phyloP scores from a whole-genome alignment of 2,113 vertebrate species.

The Sphaerodactylus townsendi region DNA sequence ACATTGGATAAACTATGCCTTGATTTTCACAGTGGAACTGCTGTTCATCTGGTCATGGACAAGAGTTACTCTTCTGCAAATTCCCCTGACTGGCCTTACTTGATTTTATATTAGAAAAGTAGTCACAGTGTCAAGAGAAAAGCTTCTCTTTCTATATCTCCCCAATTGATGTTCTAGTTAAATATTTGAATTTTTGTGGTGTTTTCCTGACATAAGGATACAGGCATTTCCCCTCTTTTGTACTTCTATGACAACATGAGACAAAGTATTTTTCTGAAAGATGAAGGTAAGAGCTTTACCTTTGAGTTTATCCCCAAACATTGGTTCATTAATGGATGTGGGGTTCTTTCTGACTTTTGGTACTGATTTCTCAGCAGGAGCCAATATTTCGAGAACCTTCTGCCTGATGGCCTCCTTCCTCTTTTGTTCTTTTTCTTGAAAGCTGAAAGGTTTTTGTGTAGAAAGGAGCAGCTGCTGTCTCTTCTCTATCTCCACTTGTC shows the following conservation, averaged over 20 bases:
- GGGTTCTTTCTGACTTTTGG: slow-evolving; percentile 63
- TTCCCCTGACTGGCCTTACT: neutral
- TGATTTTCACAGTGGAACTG: neutral
- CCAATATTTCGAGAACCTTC: slow-evolving; percentile 58
- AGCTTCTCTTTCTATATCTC: neutral
- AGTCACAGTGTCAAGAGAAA: neutral
- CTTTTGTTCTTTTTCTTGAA: slow-evolving; percentile 82
- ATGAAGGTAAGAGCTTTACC: slow-evolving; percentile 70
- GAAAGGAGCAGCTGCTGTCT: slow-evolving; percentile 86
- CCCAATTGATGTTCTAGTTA: neutral
- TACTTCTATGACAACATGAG: neutral
- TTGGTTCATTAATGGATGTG: slow-evolving; percentile 72
- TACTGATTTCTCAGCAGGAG: slow-evolving; percentile 62
- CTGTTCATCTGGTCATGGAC: neutral
- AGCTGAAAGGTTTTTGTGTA: slow-evolving; percentile 88
- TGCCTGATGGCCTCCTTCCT: slow-evolving; percentile 74
- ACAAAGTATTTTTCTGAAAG: slow-evolving; percentile 28
- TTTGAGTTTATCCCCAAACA: slow-evolving; percentile 78
- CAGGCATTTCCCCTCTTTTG: neutral
- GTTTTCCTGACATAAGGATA: neutral
- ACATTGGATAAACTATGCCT: neutral
- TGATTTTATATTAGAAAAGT: neutral
- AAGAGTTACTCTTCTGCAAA: neutral
- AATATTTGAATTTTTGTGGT: no score
- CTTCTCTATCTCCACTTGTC: slow-evolving; percentile 77